phyloP scores from a whole-genome alignment of 2,888 invertebrate species.

The Luffia ferchaultella region DNA sequence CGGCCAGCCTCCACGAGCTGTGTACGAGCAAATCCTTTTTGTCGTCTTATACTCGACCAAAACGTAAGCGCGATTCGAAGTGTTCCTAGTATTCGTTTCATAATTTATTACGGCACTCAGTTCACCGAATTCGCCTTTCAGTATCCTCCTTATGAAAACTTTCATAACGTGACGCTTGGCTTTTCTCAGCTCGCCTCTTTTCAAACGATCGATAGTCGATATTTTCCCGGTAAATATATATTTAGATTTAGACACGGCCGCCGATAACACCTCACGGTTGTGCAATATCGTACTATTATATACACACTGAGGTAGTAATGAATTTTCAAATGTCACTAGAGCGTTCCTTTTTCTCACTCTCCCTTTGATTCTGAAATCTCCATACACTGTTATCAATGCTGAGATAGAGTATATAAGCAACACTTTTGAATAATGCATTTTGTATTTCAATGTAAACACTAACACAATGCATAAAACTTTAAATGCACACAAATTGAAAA shows the following conservation, averaged over 20 bases:
- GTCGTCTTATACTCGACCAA: conserved; percentile 38
- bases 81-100: conserved; percentile 45
- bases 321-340: conserved; percentile 44
- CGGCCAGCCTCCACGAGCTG: conserved; percentile 30
- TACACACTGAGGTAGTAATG: conserved; percentile 37
- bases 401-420: not conserved
- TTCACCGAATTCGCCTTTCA: conserved; percentile 50
- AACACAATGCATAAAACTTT: not conserved
- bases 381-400: conserved; percentile 20
- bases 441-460: not conserved
- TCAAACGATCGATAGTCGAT: conserved; percentile 39
- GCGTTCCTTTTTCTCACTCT: conserved; percentile 55
- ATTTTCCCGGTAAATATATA: conserved; percentile 62
- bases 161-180: conserved; percentile 37
- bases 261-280: conserved; percentile 45
- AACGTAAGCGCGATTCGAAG: conserved; percentile 46
- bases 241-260: conserved; percentile 43
- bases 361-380: conserved; percentile 44
- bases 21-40: conserved; percentile 25
- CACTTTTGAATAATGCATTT: not conserved
- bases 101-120: conserved; percentile 54
- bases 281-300: conserved; percentile 46
- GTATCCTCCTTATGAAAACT: conserved; percentile 51
- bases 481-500: too few relatives aligned
- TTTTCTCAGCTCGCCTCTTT: conserved; percentile 28